Percentiles rank a stretch among this genome's conserved stretches.
These are phyloP conservation scores for Heterochromis multidens DNA, from an alignment of 2,113 vertebrate species.

Conservation along the genomic window DNA sequence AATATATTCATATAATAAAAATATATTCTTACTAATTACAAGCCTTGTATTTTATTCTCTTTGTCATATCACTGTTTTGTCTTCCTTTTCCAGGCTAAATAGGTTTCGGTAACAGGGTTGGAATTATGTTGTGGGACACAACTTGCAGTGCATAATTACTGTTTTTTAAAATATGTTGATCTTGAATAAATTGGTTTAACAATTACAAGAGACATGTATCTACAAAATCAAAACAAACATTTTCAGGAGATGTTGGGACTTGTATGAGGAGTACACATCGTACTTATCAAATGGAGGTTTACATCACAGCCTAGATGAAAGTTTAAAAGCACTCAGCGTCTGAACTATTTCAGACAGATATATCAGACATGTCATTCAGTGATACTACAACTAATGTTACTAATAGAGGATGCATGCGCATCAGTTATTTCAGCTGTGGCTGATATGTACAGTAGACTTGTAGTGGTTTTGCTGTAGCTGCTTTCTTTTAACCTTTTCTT, in stretches of 20 bases:
- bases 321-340: background rate
- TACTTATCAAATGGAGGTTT: conserved; percentile 64
- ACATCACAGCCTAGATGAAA: conserved; percentile 9
- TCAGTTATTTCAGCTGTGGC: background rate
- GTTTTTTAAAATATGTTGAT: too few species aligned
- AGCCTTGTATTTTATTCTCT: too few species aligned
- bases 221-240: too few species aligned
- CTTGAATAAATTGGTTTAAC: too few species aligned
- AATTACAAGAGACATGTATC: too few species aligned
- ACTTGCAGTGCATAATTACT: too few species aligned
- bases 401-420: background rate
- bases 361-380: background rate
- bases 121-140: too few species aligned
- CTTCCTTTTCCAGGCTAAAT: too few species aligned
- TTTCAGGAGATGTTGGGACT: conserved; percentile 92
- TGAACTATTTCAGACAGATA: background rate
- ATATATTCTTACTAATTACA: too few species aligned
- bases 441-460: background rate
- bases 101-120: too few species aligned
- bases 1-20: too few species aligned
- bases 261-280: conserved; percentile 85
- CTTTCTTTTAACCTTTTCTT: background rate
- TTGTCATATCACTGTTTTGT: too few species aligned
- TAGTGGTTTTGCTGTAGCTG: background rate
- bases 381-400: background rate